Percentiles rank a stretch among this genome's conserved stretches.
phyloP scores from a whole-genome alignment of 2,888 invertebrate species.

The Galerucella pusilla region DNA sequence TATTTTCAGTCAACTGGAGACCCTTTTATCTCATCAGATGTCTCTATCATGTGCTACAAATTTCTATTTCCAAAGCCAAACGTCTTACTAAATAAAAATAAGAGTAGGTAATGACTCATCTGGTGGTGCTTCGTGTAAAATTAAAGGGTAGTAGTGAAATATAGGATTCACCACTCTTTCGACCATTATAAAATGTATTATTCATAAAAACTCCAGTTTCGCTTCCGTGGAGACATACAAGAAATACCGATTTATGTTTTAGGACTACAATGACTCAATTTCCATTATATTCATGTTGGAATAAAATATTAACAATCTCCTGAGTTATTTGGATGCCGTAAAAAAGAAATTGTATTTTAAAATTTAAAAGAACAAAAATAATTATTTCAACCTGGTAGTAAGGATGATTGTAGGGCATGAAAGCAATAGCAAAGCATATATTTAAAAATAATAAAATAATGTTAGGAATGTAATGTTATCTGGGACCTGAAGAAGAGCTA shows the following conservation, averaged over 20 bases:
- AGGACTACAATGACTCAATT: slow-evolving; percentile 17
- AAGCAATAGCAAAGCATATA: too few relatives aligned
- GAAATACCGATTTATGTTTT: slow-evolving; percentile 26
- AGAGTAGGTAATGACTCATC: slow-evolving; percentile 42
- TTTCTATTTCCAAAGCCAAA: slow-evolving; percentile 41
- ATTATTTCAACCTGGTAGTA: too few relatives aligned
- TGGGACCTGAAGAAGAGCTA: too few relatives aligned
- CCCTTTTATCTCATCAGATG: slow-evolving; percentile 52
- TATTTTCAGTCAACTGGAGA: too few relatives aligned
- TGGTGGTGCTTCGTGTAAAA: slow-evolving; percentile 35
- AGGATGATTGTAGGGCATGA: too few relatives aligned
- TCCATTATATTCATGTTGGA: slow-evolving; percentile 23
- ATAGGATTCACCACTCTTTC: slow-evolving; percentile 34
- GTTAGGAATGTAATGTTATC: too few relatives aligned
- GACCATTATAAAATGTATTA: slow-evolving; percentile 41
- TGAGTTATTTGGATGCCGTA: neutral
- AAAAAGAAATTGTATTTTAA: neutral
- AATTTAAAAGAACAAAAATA: too few relatives aligned
- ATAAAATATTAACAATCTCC: slow-evolving; percentile 24
- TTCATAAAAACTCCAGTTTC: slow-evolving; percentile 32
- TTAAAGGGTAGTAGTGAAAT: slow-evolving; percentile 35
- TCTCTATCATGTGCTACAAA: slow-evolving; percentile 50
- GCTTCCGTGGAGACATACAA: slow-evolving; percentile 3
- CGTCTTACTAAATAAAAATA: slow-evolving; percentile 40
- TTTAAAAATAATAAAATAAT: too few relatives aligned